These are phyloP conservation scores for Agrochola circellaris DNA, from an alignment of 2,888 invertebrate species.

Conservation along the genomic window DNA sequence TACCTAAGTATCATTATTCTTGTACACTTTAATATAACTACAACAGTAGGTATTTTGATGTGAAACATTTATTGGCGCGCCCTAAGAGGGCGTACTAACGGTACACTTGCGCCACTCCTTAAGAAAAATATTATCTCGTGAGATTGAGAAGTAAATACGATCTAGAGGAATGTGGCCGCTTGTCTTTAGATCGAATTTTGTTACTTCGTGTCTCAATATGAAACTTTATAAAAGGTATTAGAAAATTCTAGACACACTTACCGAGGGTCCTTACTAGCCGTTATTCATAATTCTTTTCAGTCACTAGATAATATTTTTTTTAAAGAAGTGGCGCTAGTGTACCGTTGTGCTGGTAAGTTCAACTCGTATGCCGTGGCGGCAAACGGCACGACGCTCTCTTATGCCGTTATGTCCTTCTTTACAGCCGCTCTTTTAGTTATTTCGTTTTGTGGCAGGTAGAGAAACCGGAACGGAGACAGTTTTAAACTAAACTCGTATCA, in stretches of 20 bases:
- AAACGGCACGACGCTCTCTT: neutral
- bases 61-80: neutral
- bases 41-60: neutral
- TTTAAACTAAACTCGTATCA: conserved; percentile 1
- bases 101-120: no score
- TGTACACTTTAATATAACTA: neutral
- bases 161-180: no score
- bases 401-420: neutral
- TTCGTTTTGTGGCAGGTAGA: neutral
- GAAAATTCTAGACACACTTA: no score
- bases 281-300: no score
- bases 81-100: neutral
- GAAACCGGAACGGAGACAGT: neutral
- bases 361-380: neutral
- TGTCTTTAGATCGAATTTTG: no score
- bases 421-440: neutral
- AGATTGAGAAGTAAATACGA: no score
- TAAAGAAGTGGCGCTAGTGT: no score
- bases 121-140: no score
- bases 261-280: no score
- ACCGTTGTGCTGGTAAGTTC: neutral
- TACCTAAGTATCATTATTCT: neutral
- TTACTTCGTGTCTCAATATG: no score
- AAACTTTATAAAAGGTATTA: no score
- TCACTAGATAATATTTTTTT: no score